Percentiles rank a stretch among this genome's conserved stretches.
Conservation (phyloP, 2,888 invertebrate species). For the Neoaliturus tenellus region DNA sequence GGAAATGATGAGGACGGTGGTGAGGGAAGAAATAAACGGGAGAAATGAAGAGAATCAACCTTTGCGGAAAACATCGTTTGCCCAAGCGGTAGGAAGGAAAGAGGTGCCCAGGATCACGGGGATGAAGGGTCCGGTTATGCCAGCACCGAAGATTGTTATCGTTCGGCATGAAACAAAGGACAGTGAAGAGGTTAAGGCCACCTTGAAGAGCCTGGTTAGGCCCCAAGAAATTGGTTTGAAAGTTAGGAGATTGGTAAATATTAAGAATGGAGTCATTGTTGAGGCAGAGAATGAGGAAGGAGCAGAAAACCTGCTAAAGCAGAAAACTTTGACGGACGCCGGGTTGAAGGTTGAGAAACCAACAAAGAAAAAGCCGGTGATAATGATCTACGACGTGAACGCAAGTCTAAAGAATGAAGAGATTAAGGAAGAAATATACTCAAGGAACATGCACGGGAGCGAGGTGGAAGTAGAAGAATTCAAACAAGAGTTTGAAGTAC, state of each 20-base stretch:
- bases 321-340: background rate
- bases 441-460: background rate
- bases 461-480: background rate
- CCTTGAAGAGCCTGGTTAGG: too few species aligned
- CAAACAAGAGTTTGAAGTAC: background rate
- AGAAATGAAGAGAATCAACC: background rate
- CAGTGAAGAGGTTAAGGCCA: background rate
- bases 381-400: background rate
- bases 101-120: too few species aligned
- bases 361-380: background rate
- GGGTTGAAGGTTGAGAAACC: background rate
- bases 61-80: background rate
- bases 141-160: background rate
- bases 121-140: too few species aligned
- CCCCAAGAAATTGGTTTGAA: too few species aligned
- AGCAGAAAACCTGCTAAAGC: too few species aligned
- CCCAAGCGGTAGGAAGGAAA: background rate
- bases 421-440: background rate
- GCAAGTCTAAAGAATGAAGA: background rate
- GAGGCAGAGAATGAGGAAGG: background rate
- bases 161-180: background rate
- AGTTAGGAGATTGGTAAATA: too few species aligned
- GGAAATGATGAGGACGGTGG: background rate
- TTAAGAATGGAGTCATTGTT: background rate
- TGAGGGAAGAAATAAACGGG: too few species aligned